Evolutionary conservation across 2,113 vertebrate genomes (phyloP).

Genomic region (Calonectris borealis): DNA sequence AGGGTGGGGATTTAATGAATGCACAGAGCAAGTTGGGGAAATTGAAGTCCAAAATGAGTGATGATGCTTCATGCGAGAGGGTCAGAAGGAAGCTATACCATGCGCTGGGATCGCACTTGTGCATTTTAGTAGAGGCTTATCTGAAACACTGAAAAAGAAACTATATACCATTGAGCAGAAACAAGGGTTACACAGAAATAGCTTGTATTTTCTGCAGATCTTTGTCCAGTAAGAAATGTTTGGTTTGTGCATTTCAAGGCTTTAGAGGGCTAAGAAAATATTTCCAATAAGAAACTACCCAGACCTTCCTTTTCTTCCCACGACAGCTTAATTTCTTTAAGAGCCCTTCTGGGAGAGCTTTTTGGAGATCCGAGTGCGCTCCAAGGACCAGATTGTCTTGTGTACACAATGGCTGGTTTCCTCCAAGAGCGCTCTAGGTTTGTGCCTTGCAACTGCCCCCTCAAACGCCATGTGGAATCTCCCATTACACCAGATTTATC

Average conservation of each 20-base stretch:
- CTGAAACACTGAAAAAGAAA: neutral
- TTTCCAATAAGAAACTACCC: conserved; percentile 6
- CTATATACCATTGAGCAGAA: neutral
- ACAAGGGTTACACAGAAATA: neutral
- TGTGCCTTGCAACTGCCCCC: neutral
- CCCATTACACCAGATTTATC: neutral
- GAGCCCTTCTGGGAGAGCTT: conserved; percentile 44
- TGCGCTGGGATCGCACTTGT: neutral
- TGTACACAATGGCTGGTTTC: conserved; percentile 8
- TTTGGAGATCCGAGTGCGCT: neutral
- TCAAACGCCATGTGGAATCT: neutral
- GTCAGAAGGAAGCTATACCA: neutral
- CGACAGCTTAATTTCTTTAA: conserved; percentile 40
- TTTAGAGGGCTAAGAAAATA: conserved; percentile 37
- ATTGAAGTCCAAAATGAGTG: neutral
- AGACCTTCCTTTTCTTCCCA: conserved; percentile 53
- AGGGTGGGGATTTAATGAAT: neutral
- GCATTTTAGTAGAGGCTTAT: neutral
- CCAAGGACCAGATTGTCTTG: neutral
- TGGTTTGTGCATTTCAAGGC: conserved; percentile 19
- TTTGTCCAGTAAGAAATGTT: conserved; percentile 31
- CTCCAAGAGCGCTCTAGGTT: neutral
- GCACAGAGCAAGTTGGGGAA: neutral
- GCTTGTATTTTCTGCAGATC: neutral
- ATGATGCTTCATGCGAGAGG: neutral